phyloP scores from a whole-genome alignment of 2,797 vertebrate species.

The Lepilemur septentrionalis region DNA sequence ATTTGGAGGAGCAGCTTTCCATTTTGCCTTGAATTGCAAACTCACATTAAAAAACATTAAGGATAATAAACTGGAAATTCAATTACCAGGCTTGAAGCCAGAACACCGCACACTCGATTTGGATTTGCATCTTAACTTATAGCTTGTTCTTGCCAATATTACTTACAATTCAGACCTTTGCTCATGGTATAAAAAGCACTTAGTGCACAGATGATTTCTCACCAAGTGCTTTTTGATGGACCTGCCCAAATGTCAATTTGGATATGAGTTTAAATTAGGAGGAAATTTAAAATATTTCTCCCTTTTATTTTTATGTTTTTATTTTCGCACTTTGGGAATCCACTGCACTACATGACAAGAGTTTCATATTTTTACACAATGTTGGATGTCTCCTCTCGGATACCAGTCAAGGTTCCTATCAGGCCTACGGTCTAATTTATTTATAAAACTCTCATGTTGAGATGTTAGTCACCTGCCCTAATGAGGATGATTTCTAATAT shows the following conservation, averaged over 20 bases:
- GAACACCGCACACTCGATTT: slow-evolving; percentile 66
- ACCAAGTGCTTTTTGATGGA: slow-evolving; percentile 61
- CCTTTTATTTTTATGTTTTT: slow-evolving; percentile 41
- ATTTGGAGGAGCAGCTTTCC: slow-evolving; percentile 71
- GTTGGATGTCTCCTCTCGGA: slow-evolving; percentile 64
- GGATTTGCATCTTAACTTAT: slow-evolving; percentile 79
- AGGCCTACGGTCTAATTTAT: neutral
- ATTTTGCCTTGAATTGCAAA: slow-evolving; percentile 78
- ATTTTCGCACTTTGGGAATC: neutral
- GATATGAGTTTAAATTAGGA: slow-evolving; percentile 53
- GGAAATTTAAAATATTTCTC: slow-evolving; percentile 32
- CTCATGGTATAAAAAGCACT: slow-evolving; percentile 58
- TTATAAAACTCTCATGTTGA: neutral
- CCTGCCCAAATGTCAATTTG: slow-evolving; percentile 47
- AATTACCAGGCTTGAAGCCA: slow-evolving; percentile 81
- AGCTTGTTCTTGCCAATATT: slow-evolving; percentile 73
- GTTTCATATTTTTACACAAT: slow-evolving; percentile 45
- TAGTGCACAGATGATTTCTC: slow-evolving; percentile 61
- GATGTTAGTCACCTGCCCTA: neutral
- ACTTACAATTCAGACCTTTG: slow-evolving; percentile 74
- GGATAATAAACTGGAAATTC: slow-evolving; percentile 81
- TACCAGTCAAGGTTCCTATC: slow-evolving; percentile 38
- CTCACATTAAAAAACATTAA: slow-evolving; percentile 81
- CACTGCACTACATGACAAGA: neutral
- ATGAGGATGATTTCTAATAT: neutral